Percentiles rank a stretch among this genome's conserved stretches.
phyloP scores from a whole-genome alignment of 1,140 invertebrate species.

The Pentalonia nigronervosa region DNA sequence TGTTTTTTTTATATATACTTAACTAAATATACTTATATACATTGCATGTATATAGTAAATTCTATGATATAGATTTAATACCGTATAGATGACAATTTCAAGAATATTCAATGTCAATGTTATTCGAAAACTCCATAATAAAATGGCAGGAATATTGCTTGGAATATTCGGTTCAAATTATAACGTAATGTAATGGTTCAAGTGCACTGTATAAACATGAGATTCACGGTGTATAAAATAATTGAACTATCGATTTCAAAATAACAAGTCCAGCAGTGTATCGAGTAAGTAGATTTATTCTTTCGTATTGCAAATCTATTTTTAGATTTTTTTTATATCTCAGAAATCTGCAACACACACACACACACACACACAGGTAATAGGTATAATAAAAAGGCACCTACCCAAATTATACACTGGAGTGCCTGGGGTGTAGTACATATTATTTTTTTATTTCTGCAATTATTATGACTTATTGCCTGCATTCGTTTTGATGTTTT shows the following conservation, averaged over 20 bases:
- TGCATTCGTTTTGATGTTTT: background rate
- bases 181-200: background rate
- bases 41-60: background rate
- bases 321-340: background rate
- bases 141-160: background rate
- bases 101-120: background rate
- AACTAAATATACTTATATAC: too few species aligned
- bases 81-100: background rate
- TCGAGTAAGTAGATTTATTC: background rate
- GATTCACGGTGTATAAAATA: background rate
- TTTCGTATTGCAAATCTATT: background rate
- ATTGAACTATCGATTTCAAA: constrained; percentile 18
- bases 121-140: background rate
- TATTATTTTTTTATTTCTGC: background rate
- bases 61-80: background rate
- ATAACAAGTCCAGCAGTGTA: background rate
- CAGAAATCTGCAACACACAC: background rate
- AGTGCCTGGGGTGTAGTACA: background rate
- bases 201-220: background rate
- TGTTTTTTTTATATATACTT: background rate
- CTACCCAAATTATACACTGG: background rate
- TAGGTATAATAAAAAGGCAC: background rate
- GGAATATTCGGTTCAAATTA: background rate
- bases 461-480: constrained; percentile 4
- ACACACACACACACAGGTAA: too few species aligned